Evolutionary conservation across 2,797 vertebrate species (phyloP).

Genomic region (Neoniphon sammara): DNA sequence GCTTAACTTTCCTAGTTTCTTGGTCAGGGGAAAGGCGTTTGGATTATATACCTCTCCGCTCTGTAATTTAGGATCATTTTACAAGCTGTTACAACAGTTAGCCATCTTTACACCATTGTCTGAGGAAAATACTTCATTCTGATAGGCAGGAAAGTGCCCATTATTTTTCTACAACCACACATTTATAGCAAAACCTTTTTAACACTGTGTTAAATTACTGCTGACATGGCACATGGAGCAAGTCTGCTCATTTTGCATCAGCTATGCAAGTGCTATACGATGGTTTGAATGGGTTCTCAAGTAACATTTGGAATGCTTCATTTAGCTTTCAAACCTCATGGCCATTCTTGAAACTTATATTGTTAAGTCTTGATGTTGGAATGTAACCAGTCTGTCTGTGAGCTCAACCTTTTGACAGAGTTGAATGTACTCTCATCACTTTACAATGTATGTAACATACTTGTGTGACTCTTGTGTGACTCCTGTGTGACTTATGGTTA

Average conservation of each 20-base stretch:
- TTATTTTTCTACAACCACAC: not conserved
- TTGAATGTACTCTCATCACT: not conserved
- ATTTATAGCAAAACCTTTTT: not conserved
- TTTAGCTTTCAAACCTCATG: conserved; percentile 20
- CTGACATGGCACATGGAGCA: not conserved
- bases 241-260: conserved; percentile 2
- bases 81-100: conserved; percentile 13
- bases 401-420: conserved; percentile 4
- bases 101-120: not conserved
- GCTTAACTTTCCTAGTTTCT: conserved; percentile 21
- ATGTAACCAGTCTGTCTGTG: conserved; percentile 4
- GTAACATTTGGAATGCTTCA: conserved; percentile 1
- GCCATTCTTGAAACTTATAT: conserved; percentile 5
- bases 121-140: not conserved
- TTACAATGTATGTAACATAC: conserved; percentile 11
- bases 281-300: not conserved
- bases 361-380: conserved; percentile 9
- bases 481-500: conserved; percentile 11
- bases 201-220: not conserved
- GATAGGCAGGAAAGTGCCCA: not conserved
- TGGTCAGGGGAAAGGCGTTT: conserved; percentile 3
- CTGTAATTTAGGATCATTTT: conserved; percentile 17
- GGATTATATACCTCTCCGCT: not conserved
- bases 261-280: not conserved
- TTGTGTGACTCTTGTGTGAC: not conserved